A percentile compares a stretch with the other conserved stretches of the same genome.
Conservation (phyloP, 1,140 invertebrate species). For the Neodiprion pinetum region DNA sequence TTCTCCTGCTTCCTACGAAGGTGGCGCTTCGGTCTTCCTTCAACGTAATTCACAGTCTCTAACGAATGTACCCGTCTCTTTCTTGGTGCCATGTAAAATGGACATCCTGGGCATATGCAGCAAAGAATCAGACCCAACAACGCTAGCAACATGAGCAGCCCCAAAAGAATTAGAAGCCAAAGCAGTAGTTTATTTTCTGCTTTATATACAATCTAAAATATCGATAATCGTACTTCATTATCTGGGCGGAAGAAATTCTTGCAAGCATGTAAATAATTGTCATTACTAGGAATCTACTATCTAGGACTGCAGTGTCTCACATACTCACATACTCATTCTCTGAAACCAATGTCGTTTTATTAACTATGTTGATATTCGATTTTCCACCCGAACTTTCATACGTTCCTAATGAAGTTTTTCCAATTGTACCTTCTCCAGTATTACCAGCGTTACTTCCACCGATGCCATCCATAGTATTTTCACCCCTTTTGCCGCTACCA, state of each 20-base stretch:
- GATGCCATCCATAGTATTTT: no score
- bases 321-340: not conserved
- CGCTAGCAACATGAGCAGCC: slow-evolving; percentile 74
- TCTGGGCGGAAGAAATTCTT: no score
- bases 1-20: slow-evolving; percentile 41
- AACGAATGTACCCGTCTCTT: slow-evolving; percentile 77
- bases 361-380: not conserved
- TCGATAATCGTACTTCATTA: slow-evolving; percentile 18
- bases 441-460: no score
- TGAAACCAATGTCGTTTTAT: not conserved
- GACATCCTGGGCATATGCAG: slow-evolving; percentile 82
- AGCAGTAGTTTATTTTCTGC: slow-evolving; percentile 75
- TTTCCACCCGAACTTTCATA: not conserved
- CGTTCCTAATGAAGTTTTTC: no score
- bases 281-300: no score
- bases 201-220: slow-evolving; percentile 71
- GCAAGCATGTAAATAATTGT: no score
- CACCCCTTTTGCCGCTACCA: no score
- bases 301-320: no score
- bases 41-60: slow-evolving; percentile 68
- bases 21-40: slow-evolving; percentile 51
- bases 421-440: no score
- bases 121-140: slow-evolving; percentile 76
- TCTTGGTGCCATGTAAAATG: slow-evolving; percentile 78
- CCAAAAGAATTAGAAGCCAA: slow-evolving; percentile 78